phyloP scores from a whole-genome alignment of 2,888 invertebrate genomes.

The Rhimphoctona megacephalus region DNA sequence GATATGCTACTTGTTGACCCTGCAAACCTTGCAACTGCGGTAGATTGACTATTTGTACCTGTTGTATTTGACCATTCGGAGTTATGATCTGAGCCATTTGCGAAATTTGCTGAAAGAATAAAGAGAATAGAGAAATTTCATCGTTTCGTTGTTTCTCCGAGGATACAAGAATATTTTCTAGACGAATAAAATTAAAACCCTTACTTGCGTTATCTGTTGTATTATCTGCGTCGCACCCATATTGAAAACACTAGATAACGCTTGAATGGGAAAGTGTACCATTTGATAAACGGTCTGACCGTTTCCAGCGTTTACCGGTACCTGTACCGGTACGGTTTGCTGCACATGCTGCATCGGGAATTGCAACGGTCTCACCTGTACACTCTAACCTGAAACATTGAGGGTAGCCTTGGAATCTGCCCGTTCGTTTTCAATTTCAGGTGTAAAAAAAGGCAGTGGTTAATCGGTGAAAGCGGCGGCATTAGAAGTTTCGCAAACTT shows the following conservation, averaged over 20 bases:
- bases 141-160: neutral
- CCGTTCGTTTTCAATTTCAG: slow-evolving; percentile 69
- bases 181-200: slow-evolving; percentile 2
- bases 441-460: slow-evolving; percentile 69
- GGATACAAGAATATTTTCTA: neutral
- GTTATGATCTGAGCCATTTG: slow-evolving; percentile 94
- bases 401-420: slow-evolving; percentile 77
- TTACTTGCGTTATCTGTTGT: slow-evolving; percentile 92
- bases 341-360: slow-evolving; percentile 88
- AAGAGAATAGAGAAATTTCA: slow-evolving; percentile 1
- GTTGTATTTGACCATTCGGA: slow-evolving; percentile 95
- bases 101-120: slow-evolving; percentile 86
- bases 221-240: slow-evolving; percentile 91
- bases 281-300: slow-evolving; percentile 98
- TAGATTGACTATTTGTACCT: slow-evolving; percentile 93
- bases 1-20: slow-evolving; percentile 82
- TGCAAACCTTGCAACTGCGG: slow-evolving; percentile 84
- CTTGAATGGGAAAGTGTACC: slow-evolving; percentile 96
- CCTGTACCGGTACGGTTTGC: slow-evolving; percentile 95
- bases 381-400: slow-evolving; percentile 88
- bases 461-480: slow-evolving; percentile 69
- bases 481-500: slow-evolving; percentile 1
- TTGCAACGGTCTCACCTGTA: slow-evolving; percentile 90
- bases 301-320: slow-evolving; percentile 92
- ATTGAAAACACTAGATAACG: slow-evolving; percentile 88